These are phyloP conservation scores for Lagopus muta DNA, from an alignment of 2,113 vertebrate species.

Conservation along the genomic window DNA sequence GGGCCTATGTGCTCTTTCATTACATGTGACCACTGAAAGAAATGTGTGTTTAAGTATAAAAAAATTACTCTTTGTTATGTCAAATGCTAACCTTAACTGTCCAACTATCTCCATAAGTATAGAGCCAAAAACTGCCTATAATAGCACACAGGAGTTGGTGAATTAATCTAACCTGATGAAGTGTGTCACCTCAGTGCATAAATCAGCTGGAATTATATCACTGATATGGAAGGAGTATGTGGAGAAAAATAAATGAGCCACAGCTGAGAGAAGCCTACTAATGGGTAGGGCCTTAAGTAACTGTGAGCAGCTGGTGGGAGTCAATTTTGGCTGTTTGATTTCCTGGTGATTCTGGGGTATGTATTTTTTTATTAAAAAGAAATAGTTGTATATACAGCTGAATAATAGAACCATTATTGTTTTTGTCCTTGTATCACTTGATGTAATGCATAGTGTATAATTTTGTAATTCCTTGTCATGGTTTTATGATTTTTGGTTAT, in stretches of 20 bases:
- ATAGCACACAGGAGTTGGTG: background rate
- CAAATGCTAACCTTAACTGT: background rate
- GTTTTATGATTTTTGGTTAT: too few species aligned
- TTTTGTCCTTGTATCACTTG: background rate
- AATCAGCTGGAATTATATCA: slow-evolving; percentile 37
- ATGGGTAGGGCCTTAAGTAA: background rate
- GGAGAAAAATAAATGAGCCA: slow-evolving; percentile 15
- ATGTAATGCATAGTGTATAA: background rate
- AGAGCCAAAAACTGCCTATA: background rate
- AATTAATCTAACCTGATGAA: slow-evolving; percentile 43
- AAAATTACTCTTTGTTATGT: background rate
- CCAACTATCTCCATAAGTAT: background rate
- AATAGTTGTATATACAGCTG: background rate
- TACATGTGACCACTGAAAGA: background rate
- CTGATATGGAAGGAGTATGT: slow-evolving; percentile 38
- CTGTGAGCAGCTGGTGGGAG: background rate
- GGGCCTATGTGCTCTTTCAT: background rate
- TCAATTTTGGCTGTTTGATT: background rate
- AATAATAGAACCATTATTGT: background rate
- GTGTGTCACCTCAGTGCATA: slow-evolving; percentile 49
- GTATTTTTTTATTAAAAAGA: background rate
- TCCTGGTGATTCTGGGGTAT: background rate
- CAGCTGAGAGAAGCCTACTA: slow-evolving; percentile 3
- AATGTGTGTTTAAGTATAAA: background rate
- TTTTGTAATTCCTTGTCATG: background rate